Percentiles rank a stretch among this genome's conserved stretches.
Evolutionary conservation across 2,888 invertebrate genomes (phyloP).

Genomic region (Clanis bilineata): DNA sequence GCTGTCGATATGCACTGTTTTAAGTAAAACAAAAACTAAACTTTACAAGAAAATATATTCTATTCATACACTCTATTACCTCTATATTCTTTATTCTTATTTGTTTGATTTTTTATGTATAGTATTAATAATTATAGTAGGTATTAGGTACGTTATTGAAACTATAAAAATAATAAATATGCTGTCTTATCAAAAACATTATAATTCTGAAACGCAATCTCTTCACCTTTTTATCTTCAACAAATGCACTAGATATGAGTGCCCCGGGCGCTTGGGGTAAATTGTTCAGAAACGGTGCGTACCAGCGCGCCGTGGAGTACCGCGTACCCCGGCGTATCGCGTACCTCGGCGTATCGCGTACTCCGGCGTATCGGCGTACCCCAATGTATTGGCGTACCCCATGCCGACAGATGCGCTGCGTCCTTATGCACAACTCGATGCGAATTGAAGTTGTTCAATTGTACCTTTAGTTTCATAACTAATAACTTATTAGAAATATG

Average conservation of each 20-base stretch:
- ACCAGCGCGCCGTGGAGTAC: background rate
- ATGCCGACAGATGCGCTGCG: slow-evolving; percentile 35
- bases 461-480: no score
- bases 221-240: slow-evolving; percentile 70
- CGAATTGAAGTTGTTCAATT: background rate
- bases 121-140: no score
- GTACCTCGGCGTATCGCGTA: background rate
- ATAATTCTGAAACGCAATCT: slow-evolving; percentile 22
- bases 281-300: slow-evolving; percentile 26
- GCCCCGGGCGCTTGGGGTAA: slow-evolving; percentile 45
- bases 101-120: no score
- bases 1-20: no score
- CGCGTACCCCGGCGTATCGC: background rate
- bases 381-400: background rate
- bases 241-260: slow-evolving; percentile 71
- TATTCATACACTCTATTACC: no score
- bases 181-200: slow-evolving; percentile 15
- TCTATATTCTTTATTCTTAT: no score
- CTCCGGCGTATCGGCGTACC: slow-evolving; percentile 1
- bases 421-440: slow-evolving; percentile 13
- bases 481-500: slow-evolving; percentile 4
- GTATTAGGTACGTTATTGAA: background rate
- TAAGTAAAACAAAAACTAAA: no score
- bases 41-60: no score
- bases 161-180: background rate